Conservation (phyloP, 2,113 vertebrate species). For the Dicentrarchus labrax region DNA sequence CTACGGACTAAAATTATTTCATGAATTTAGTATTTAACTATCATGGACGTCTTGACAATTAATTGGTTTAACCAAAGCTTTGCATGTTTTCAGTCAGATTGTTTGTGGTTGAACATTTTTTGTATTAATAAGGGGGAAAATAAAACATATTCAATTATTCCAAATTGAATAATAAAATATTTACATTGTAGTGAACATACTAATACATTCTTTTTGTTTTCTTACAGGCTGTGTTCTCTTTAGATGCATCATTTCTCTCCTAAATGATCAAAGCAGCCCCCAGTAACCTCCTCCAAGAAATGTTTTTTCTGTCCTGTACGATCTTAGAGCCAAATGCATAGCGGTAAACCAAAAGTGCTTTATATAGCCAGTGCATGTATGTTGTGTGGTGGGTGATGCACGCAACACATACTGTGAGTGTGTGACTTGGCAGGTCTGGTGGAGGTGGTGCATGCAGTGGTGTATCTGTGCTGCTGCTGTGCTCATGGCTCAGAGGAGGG, state of each 20-base stretch:
- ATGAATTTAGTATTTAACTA: neutral
- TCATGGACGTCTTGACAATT: neutral
- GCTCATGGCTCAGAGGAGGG: slow-evolving; percentile 83
- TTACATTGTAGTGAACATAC: neutral
- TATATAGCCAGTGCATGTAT: neutral
- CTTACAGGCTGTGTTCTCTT: slow-evolving; percentile 6
- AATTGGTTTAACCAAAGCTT: neutral
- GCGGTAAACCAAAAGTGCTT: slow-evolving; percentile 9
- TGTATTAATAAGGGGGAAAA: neutral
- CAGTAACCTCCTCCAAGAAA: neutral
- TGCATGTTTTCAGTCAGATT: neutral
- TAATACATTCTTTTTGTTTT: slow-evolving; percentile 4
- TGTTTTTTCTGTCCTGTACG: neutral
- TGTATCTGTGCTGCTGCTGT: slow-evolving; percentile 56
- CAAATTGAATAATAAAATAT: neutral
- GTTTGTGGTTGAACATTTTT: neutral
- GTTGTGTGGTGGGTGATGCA: slow-evolving; percentile 28
- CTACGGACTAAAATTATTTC: neutral
- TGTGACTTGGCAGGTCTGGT: slow-evolving; percentile 33
- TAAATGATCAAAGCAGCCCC: neutral
- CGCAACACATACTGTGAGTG: slow-evolving; percentile 18
- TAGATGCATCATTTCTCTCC: neutral
- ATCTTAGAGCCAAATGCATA: slow-evolving; percentile 7
- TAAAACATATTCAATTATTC: neutral
- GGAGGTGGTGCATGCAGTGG: slow-evolving; percentile 55